Evolutionary conservation across 2,888 invertebrate genomes (phyloP).

Genomic region (Ichneumon xanthorius): DNA sequence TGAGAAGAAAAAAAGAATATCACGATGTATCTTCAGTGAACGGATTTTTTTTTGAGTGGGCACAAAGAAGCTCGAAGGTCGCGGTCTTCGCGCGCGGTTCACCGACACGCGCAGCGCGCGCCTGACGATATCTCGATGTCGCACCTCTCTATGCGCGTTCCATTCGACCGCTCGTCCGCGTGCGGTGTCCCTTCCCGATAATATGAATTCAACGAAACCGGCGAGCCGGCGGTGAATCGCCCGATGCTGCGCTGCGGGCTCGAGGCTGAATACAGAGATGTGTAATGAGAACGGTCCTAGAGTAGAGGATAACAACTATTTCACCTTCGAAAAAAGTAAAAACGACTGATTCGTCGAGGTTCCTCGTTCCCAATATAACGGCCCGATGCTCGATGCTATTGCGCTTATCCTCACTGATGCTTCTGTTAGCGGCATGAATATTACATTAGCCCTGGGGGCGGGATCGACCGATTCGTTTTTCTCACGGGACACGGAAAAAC

Average conservation of each 20-base stretch:
- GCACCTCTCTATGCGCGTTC: background rate
- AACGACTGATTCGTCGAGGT: background rate
- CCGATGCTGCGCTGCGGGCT: background rate
- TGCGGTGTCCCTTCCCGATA: background rate
- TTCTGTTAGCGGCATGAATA: conserved; percentile 39
- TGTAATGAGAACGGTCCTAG: background rate
- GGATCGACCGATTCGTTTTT: conserved; percentile 37
- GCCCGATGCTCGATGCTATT: background rate
- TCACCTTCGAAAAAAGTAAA: conserved; percentile 35
- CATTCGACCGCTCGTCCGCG: background rate
- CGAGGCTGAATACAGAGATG: conserved; percentile 12
- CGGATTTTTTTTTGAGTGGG: background rate
- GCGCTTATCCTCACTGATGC: conserved; percentile 33
- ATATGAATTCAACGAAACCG: conserved; percentile 16
- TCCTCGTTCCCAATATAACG: conserved; percentile 28
- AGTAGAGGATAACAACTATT: conserved; percentile 37
- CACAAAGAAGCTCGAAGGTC: conserved; percentile 47
- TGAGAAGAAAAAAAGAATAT: conserved; percentile 3
- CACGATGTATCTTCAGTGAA: conserved; percentile 10
- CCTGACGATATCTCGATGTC: background rate
- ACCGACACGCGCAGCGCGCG: background rate
- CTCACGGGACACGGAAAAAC: conserved; percentile 61
- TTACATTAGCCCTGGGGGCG: conserved; percentile 57
- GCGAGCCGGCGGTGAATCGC: background rate
- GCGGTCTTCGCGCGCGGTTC: conserved; percentile 12